Evolutionary conservation across 2,113 vertebrate species (phyloP), one percentile per base, ranked within the genome.

Genomic region (Centrocercus urophasianus): DNA sequence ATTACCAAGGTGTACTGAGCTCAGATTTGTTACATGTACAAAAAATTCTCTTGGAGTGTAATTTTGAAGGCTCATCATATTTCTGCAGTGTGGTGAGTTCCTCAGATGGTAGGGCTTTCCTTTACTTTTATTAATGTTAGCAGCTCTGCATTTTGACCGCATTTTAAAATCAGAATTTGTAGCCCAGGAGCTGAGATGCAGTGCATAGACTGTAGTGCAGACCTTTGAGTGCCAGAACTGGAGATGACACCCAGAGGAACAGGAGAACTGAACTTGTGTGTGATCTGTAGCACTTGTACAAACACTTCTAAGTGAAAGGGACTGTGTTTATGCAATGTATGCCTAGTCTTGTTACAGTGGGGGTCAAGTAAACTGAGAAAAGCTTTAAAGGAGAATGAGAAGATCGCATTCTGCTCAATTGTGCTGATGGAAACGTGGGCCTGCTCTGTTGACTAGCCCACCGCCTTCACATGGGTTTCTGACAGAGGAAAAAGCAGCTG

Each of bases 121-220:
- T 1, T 61, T 74, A 4, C 24, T 56, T 50, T 83, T 36, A 5
- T 20, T 30, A 30, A 28, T 54, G 5, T 2, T n/a, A 42, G 21
- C 5, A 28, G n/a, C 13, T 75, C 27, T 42, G 45, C 27, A 40
- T 32, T 82, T 67, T 42, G 28, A 77, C 32, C 9, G 8, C 4
- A 2, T 21, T 67, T 82, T 52, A 22, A 67, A 82, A 19, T 57
- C 43, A 17, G 14, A 47, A 0, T 52, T 40, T 25, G 0, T 30
- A 30, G 65, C 8, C 20, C 30, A 32, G 40, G 6, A 13, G 17
- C 24, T 65, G 27, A 10, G 1, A 0, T 36, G 25, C 10, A 57
- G 16, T 52, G 13, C 3, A 0, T 2, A 1, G 0, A 3, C 34
- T 61, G 40, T 80, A 40, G 57, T 63, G n/a, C 3, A 1, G 61